Base-by-base conservation (phyloP, 2,888 invertebrate species). In the Gerosis bhagava region DNA sequence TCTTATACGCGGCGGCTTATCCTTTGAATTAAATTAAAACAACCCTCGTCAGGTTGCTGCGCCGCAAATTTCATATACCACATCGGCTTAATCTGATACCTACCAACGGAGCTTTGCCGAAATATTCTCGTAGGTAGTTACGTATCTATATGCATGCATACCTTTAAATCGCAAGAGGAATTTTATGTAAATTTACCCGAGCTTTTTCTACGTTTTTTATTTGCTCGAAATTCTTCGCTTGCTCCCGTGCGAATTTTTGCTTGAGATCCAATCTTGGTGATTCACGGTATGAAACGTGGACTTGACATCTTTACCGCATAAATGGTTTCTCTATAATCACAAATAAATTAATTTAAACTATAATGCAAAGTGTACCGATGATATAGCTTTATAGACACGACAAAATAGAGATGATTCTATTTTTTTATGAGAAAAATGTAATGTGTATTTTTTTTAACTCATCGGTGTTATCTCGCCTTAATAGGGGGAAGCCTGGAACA, bases 101-200 rank as follows among this genome's bases (percentile, higher is more conserved):
- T 64, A 59, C 49, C 61, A 63, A 56, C 50, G 50, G 48, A 45
- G 35, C 41, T 47, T 44, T 50, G 43, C 51, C 51, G 49, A 56
- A 54, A 46, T 50, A 44, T 35, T n/a, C n/a, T n/a, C n/a, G n/a
- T n/a, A n/a, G n/a, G 31, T 19, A 6, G 3, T 3, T 19, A 19
- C 6, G 4, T 19, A 19, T 39, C 42, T 40, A 31, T 29, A 37
- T 16, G 22, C 50, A 49, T 49, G 35, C 46, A 55, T 55, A 51
- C 51, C 52, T 51, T 12, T 31, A 53, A 35, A 64, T 62, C 60
- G 56, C 59, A 63, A 63, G 70, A 70, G 69, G 76, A 73, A 76
- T 82, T 78, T 82, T 77, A 82, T 81, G 81, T 76, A 82, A 81
- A 82, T 81, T 76, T n/a, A n/a, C n/a, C n/a, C n/a, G n/a, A 57